A percentile compares a stretch with the other conserved stretches of the same genome.
phyloP scores from a whole-genome alignment of 2,797 vertebrate genomes.

The Capromys pilorides region DNA sequence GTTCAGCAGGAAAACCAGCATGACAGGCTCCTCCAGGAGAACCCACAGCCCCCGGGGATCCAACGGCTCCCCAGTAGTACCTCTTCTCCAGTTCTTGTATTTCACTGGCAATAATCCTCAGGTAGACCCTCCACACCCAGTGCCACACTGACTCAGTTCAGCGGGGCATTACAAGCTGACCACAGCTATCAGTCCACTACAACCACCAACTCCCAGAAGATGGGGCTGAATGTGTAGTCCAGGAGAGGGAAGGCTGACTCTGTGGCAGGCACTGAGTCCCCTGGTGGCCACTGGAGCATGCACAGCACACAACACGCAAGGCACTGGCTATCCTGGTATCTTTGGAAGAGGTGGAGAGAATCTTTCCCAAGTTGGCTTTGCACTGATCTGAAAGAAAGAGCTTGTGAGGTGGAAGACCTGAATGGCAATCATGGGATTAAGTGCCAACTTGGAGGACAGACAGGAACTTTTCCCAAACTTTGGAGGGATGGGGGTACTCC shows the following conservation, averaged over 20 bases:
- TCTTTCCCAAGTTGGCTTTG: conserved; percentile 89
- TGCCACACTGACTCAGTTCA: too few relatives aligned
- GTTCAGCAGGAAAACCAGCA: too few relatives aligned
- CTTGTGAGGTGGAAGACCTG: conserved; percentile 83
- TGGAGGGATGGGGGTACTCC: rapidly evolving
- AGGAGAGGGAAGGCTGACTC: conserved; percentile 33
- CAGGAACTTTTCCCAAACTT: too few relatives aligned
- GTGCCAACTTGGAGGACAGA: conserved; percentile 66
- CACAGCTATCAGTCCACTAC: too few relatives aligned
- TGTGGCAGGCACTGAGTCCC: background rate
- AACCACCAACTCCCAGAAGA: background rate
- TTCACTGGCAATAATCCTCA: too few relatives aligned
- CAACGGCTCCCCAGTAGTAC: too few relatives aligned
- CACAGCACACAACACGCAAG: conserved; percentile 89
- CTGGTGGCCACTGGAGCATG: conserved; percentile 69
- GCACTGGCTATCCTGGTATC: conserved; percentile 88
- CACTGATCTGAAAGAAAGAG: conserved; percentile 88
- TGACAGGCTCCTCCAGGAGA: too few relatives aligned
- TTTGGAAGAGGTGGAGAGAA: conserved; percentile 88
- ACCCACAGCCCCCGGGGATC: too few relatives aligned
- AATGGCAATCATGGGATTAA: conserved; percentile 84
- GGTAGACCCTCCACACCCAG: too few relatives aligned
- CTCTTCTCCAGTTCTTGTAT: too few relatives aligned
- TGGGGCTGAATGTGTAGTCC: background rate
- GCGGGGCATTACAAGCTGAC: too few relatives aligned